Percentiles rank a stretch among this genome's conserved stretches.
Evolutionary conservation across 2,888 invertebrate species (phyloP).

Genomic region (Notodonta ziczac): DNA sequence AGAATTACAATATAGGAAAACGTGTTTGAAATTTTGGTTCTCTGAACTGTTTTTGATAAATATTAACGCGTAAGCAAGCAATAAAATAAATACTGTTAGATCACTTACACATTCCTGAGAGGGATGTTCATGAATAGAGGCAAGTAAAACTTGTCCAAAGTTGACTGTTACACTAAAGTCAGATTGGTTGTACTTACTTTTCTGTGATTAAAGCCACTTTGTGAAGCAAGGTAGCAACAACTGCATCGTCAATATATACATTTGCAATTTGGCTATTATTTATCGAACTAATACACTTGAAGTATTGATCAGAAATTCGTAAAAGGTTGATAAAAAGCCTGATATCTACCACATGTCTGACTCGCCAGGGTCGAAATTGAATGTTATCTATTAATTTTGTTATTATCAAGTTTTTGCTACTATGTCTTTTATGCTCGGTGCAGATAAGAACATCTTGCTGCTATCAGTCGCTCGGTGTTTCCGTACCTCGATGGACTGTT

Average conservation of each 20-base stretch:
- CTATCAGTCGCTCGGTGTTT: slow-evolving; percentile 79
- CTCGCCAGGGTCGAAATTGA: slow-evolving; percentile 47
- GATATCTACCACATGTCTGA: slow-evolving; percentile 13
- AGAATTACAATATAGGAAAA: no score
- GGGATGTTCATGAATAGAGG: background rate
- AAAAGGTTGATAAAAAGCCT: background rate
- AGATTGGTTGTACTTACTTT: no score
- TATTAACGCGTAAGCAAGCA: no score
- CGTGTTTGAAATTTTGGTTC: no score
- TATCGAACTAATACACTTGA: background rate
- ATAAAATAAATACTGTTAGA: no score
- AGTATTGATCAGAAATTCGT: slow-evolving; percentile 1
- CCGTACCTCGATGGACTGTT: slow-evolving; percentile 76
- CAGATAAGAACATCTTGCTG: slow-evolving; percentile 75
- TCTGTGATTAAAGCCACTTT: no score
- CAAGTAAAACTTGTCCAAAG: background rate
- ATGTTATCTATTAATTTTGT: slow-evolving; percentile 68
- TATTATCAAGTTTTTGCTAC: slow-evolving; percentile 76
- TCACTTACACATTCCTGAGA: background rate
- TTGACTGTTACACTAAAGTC: background rate
- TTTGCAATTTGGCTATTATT: background rate
- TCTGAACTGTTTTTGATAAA: no score
- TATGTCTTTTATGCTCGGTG: slow-evolving; percentile 61
- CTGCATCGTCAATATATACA: background rate
- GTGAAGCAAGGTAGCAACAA: no score